Base-by-base conservation (phyloP, 2,797 vertebrate genomes). In the Pelochelys cantorii region DNA sequence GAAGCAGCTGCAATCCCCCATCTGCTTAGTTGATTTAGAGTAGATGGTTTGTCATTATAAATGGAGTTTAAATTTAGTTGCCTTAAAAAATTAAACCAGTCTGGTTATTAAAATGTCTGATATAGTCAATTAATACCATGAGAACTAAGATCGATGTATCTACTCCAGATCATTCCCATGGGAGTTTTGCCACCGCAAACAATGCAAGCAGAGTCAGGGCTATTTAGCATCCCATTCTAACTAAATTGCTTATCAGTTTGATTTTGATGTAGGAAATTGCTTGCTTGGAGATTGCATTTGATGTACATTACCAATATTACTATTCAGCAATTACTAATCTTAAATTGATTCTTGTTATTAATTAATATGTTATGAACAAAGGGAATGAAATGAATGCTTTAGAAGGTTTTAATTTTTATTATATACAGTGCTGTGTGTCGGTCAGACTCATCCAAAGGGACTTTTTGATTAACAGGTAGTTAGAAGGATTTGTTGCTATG, bases 61-160 rank as follows among this genome's bases (percentile, higher is more conserved):
- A 87, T 22, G 52, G 23, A 90, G 75, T 85, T 92, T 87, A 89
- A 92, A 56, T 55, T 85, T 92, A 85, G 89, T 85, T 91, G 68
- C 75, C 91, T 85, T 89, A 86, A 88, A 86, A 87, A 68, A 85
- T 11, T 81, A 54, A 54, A 9, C 84, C 81, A 81, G 68, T 88
- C 83, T 86, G 55, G 34, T 92, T 93, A 95, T 86, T 88, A 96
- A 89, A 60, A 83, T 52, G 77, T 89, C 87, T 94, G 68, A 78
- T 77, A 34, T 85, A 92, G 89, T 93, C 80, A 93, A 91, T 71
- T 84, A 23, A 56, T 86, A 91, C 78, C 90, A 48, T 83, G n/a
- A 82, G 68, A 84, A 85, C 81, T 25, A 65, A 57, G 81, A 88
- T 65, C 52, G 68, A 23, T 27, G 37, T 14, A 25, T 42, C 71